Base-by-base conservation (phyloP, 2,113 vertebrate species). In the Symphodus melops region DNA sequence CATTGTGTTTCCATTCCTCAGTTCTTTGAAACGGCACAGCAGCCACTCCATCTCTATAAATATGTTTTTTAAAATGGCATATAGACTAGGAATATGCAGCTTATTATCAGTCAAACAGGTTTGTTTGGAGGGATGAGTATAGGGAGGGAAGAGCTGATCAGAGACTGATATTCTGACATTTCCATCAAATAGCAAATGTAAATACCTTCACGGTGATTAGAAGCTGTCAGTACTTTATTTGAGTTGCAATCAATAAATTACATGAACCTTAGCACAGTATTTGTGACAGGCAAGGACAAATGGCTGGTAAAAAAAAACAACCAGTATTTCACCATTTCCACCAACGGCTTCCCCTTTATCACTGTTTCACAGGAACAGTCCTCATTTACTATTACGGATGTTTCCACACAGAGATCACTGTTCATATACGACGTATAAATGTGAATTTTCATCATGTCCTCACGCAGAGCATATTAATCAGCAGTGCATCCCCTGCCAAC, bases 141-240 rank as follows among this genome's bases (percentile, higher is more conserved):
- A 51, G 28, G 46, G 56, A 70, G 12, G 44, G 37, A 63, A 51
- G 33, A 69, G 57, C 14, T 0, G 85, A 86, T 83, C 68, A 77
- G 69, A 7, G 16, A 49, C 72, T 77, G 61, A 60, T 5, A 78
- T 86, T 72, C 77, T 87, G 85, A 87, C 89, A 89, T 89, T 92
- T 89, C 83, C 89, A 91, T 92, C 89, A 87, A 61, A 94, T 91
- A 91, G 77, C 79, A 86, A 89, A 85, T 87, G 82, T 86, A 91
- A 89, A 93, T 92, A 87, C 86, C 77, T 75, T 88, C 68, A 68
- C 77, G 75, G 85, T 93, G 88, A 92, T 92, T 92, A 91, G 80
- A 86, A 86, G 90, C 89, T 91, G 91, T 87, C 90, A 94, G 88
- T 81, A 72, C 80, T 86, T 75, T 68, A 84, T 91, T 90, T 92